Conservation (phyloP, 2,888 invertebrate genomes). For the Piscicola geometra region DNA sequence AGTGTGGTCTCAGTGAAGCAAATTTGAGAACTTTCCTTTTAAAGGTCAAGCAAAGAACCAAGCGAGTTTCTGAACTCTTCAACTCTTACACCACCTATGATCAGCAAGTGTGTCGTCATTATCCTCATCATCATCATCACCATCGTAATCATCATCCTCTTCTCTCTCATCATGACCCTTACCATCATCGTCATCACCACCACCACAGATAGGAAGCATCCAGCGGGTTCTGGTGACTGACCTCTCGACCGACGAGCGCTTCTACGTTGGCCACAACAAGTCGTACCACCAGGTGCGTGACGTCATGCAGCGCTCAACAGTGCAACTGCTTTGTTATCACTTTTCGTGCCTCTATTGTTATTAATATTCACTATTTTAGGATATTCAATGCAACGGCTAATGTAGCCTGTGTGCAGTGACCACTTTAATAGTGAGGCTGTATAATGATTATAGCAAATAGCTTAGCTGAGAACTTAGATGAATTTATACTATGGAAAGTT, state of each 20-base stretch:
- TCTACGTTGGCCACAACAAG: slow-evolving; percentile 90
- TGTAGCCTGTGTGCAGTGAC: no score
- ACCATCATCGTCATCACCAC: neutral
- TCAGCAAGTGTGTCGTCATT: slow-evolving; percentile 53
- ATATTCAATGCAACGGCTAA: no score
- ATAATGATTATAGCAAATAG: no score
- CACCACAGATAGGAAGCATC: slow-evolving; percentile 60
- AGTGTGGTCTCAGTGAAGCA: neutral
- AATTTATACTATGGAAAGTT: no score
- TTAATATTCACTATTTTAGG: no score
- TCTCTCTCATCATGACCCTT: neutral
- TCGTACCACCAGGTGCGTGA: slow-evolving; percentile 88
- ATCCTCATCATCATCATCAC: neutral
- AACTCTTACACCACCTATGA: slow-evolving; percentile 78
- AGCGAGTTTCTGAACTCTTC: slow-evolving; percentile 79
- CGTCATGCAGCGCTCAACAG: no score
- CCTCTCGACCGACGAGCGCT: slow-evolving; percentile 79
- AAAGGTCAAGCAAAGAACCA: slow-evolving; percentile 81
- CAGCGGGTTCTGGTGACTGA: slow-evolving; percentile 86
- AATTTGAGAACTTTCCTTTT: neutral
- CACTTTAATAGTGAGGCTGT: no score
- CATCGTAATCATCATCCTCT: neutral
- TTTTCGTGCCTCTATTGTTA: no score
- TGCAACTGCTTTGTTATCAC: no score
- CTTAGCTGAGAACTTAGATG: no score